These are phyloP conservation scores for Mizuhopecten yessoensis DNA, from an alignment of 1,140 invertebrate species.

Conservation along the genomic window DNA sequence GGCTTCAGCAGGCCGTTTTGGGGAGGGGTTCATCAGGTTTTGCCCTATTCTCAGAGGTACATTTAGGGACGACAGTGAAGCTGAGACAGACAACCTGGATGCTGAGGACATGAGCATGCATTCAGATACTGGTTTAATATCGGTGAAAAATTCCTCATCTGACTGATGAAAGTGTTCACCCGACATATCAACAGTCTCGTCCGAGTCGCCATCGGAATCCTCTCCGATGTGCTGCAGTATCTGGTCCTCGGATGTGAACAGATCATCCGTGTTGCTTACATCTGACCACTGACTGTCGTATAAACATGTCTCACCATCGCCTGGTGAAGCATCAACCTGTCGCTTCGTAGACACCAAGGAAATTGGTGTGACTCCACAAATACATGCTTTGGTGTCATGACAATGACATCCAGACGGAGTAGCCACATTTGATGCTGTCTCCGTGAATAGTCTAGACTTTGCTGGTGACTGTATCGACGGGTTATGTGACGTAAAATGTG, in stretches of 20 bases:
- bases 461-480: neutral
- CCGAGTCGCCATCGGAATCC: too few relatives aligned
- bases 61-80: too few relatives aligned
- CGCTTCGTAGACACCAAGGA: neutral
- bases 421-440: neutral
- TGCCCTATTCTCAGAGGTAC: neutral
- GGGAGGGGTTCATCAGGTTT: neutral
- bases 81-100: neutral
- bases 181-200: neutral
- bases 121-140: neutral
- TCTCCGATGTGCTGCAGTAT: neutral
- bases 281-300: neutral
- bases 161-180: neutral
- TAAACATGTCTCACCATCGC: neutral
- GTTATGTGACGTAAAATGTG: neutral
- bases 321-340: neutral
- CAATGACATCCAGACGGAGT: neutral
- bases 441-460: conserved; percentile 7
- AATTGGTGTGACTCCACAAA: neutral
- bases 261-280: neutral
- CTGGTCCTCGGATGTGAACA: neutral
- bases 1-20: conserved; percentile 3
- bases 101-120: neutral
- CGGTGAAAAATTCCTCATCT: neutral
- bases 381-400: neutral